Evolutionary conservation across 1,140 invertebrate genomes (phyloP), one percentile per base, ranked within the genome.

Genomic region (Grapholita molesta): DNA sequence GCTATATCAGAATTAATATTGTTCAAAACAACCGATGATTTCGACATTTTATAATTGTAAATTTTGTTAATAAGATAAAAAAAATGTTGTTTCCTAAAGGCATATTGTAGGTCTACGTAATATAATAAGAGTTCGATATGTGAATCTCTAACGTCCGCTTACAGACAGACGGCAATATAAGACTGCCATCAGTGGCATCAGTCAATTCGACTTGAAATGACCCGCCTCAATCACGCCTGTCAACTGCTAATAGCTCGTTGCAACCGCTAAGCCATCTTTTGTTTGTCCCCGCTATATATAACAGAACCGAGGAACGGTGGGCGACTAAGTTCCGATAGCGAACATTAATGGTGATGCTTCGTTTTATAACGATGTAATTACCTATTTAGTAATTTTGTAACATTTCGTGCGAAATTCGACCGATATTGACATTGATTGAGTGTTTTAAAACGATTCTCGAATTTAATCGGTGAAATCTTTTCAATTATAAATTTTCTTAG

Each of bases 181-280:
- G 42, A n/a, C 15, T 21, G 42, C 3, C 18, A 48, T 48, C 18
- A 48, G 42, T 48, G 42, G 6, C 18, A 48, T 48, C 18, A 48
- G 42, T 48, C 42, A 48, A 21, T 7, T 48, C 42, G 12, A 28
- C 55, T 25, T 61, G 55, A 6, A 28, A 8, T 30, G 55, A 61
- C 53, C n/a, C 6, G 25, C 25, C 32, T 30, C 55, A 9, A 61
- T 61, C 24, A 57, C 21, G 30, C 55, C 24, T 61, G 55, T 61
- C 55, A 28, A 32, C 55, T 61, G 25, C 15, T 61, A 61, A 61
- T 61, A 28, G 24, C 12, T 61, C 55, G 23, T 28, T 28, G 55
- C 24, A 61, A 61, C 55, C 55, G 55, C 5, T 61, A 32, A 61
- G 55, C 25, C 24, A 8, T 61, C 55, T 61, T 61, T 61, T 61